Evolutionary conservation across 2,888 invertebrate genomes (phyloP).

Genomic region (Flexamia atlantica): DNA sequence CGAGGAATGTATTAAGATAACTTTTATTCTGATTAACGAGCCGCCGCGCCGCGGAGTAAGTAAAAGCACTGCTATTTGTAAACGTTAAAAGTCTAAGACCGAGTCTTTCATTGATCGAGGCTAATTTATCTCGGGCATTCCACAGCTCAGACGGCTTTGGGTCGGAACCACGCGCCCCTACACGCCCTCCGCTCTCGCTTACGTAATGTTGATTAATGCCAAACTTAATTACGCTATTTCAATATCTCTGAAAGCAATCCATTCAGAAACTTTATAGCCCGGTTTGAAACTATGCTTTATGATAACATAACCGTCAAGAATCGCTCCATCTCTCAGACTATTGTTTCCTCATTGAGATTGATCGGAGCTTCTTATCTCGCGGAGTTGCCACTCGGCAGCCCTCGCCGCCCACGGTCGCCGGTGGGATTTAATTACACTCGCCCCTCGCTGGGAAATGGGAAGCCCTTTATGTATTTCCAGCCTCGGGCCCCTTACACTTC

Average conservation of each 20-base stretch:
- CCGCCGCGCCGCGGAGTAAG: neutral
- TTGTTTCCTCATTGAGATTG: neutral
- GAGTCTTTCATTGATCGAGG: slow-evolving; percentile 21
- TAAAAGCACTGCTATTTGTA: slow-evolving; percentile 35
- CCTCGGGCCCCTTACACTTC: neutral
- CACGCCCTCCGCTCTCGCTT: neutral
- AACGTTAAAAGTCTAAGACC: slow-evolving; percentile 18
- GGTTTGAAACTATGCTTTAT: too few relatives aligned
- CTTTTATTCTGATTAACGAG: neutral
- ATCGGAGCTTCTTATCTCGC: neutral
- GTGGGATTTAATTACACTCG: neutral
- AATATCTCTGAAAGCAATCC: neutral
- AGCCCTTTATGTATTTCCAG: slow-evolving; percentile 7
- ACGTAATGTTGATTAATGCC: neutral
- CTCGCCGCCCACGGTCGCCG: neutral
- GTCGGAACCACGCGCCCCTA: neutral
- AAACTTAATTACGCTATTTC: neutral
- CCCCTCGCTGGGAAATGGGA: neutral
- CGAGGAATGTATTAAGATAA: neutral
- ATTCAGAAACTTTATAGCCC: too few relatives aligned
- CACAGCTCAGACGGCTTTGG: neutral
- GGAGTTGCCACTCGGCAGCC: neutral
- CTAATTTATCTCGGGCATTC: slow-evolving; percentile 3
- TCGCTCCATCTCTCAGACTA: neutral
- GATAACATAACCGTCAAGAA: neutral